Conservation (phyloP, 2,888 invertebrate species). For the Athrips mouffetella region DNA sequence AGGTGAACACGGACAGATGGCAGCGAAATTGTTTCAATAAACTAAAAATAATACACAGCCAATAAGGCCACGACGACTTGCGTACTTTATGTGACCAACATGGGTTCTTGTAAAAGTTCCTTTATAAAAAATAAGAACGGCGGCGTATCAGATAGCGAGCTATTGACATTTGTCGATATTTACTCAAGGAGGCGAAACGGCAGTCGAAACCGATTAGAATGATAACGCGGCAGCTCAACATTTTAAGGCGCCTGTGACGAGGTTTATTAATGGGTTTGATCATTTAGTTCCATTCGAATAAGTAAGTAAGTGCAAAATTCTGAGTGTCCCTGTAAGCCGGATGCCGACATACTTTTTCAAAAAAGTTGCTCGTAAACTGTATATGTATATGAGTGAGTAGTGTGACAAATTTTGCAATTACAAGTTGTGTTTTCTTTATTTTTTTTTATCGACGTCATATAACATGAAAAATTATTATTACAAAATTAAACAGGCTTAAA, state of each 20-base stretch:
- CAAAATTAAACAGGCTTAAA: too few species aligned
- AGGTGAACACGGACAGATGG: slow-evolving; percentile 70
- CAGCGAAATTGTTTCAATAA: slow-evolving; percentile 65
- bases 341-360: too few species aligned
- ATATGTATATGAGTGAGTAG: too few species aligned
- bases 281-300: slow-evolving; percentile 32
- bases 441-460: too few species aligned
- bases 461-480: too few species aligned
- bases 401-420: too few species aligned
- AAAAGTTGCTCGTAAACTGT: too few species aligned
- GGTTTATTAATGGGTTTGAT: slow-evolving; percentile 58
- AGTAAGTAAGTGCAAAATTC: slow-evolving; percentile 57
- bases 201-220: slow-evolving; percentile 71
- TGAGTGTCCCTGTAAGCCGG: slow-evolving; percentile 4
- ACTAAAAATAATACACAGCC: slow-evolving; percentile 60
- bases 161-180: slow-evolving; percentile 71
- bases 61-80: slow-evolving; percentile 35
- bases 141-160: slow-evolving; percentile 66
- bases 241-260: slow-evolving; percentile 58
- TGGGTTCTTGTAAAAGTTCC: slow-evolving; percentile 54
- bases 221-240: slow-evolving; percentile 66
- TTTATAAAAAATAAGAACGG: slow-evolving; percentile 58
- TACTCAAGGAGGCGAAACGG: slow-evolving; percentile 74
- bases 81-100: slow-evolving; percentile 49
- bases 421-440: too few species aligned